phyloP scores from a whole-genome alignment of 23 tunicate genomes.

The Aplidium turbinatum region DNA sequence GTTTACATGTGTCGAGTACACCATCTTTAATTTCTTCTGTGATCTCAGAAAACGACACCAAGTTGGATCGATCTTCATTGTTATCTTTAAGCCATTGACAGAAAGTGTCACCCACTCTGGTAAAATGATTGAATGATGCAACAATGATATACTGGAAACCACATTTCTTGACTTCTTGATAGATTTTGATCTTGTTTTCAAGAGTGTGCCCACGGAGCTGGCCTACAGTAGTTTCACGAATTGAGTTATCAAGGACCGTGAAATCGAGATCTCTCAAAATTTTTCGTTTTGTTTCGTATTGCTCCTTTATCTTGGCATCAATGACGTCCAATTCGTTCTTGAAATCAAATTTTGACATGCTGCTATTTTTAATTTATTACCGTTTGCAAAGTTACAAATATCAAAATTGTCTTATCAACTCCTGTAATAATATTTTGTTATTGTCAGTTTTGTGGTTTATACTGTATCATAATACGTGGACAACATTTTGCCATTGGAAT shows the following conservation, averaged over 20 bases:
- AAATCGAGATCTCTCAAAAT: constrained; percentile 1
- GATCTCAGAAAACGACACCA: constrained; percentile 29
- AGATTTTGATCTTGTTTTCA: constrained; percentile 28
- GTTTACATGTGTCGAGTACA: neutral
- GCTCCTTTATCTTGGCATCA: neutral
- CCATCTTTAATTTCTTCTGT: constrained; percentile 7
- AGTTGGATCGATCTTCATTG: constrained; percentile 9
- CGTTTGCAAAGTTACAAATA: no score
- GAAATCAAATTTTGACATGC: no score
- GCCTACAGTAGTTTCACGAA: constrained; percentile 33
- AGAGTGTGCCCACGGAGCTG: constrained; percentile 33
- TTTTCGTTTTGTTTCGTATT: constrained; percentile 17
- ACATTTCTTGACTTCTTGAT: constrained; percentile 27
- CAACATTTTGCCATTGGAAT: no score
- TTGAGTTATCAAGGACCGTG: constrained; percentile 18
- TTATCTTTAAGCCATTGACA: constrained; percentile 20
- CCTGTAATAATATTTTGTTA: no score
- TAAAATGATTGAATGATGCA: constrained; percentile 27
- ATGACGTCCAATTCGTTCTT: no score
- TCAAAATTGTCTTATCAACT: no score
- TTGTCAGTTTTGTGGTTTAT: no score
- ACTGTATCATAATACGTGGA: no score
- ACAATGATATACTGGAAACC: constrained; percentile 11
- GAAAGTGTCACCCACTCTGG: constrained; percentile 16
- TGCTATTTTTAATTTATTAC: no score